Base-by-base conservation (phyloP, 2,113 vertebrate species). In the Pluvianellus socialis region DNA sequence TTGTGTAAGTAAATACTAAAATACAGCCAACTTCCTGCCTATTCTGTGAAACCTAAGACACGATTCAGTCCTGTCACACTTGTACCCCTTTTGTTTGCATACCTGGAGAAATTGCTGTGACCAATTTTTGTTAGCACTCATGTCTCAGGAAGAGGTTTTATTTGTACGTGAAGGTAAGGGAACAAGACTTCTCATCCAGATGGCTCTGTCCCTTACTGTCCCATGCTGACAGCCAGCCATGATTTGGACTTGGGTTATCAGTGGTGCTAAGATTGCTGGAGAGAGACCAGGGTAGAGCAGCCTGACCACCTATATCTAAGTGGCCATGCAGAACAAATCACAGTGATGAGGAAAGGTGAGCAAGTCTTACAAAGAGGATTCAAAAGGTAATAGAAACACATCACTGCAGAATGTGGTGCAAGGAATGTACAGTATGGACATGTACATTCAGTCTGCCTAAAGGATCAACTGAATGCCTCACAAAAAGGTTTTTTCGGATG, bases 381-480 rank as follows among this genome's bases (percentile, higher is more conserved):
- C 32, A 45, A 21, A 59, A 61, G 21, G 35, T 82, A 68, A 56
- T 12, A 80, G 42, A 76, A 88, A 58, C 33, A 13, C 7, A 50
- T 50, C 19, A 17, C 42, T 65, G 30, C 33, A 88, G 38, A 80
- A 72, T n/a, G 19, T 63, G 19, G 8, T 0, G 0, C 1, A 1
- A 84, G 13, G 44, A 81, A 67, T 7, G 35, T 79, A 56, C 16
- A 32, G 14, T 1, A 0, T 44, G 6, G 23, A n/a, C 7, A 19
- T 17, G 30, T 56, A 45, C 24, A 12, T 42, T 53, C 30, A 63
- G 49, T 12, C 59, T 59, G 44, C 6, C 40, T 38, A 35, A 87
- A 87, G 35, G 42, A 62, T 62, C 14, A 72, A 2, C 20, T 58
- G 5, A 52, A 50, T 28, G 26, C 21, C 6, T 83, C 65, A 55